Base-by-base conservation (phyloP, 2,797 vertebrate species). In the Podarcis siculus region DNA sequence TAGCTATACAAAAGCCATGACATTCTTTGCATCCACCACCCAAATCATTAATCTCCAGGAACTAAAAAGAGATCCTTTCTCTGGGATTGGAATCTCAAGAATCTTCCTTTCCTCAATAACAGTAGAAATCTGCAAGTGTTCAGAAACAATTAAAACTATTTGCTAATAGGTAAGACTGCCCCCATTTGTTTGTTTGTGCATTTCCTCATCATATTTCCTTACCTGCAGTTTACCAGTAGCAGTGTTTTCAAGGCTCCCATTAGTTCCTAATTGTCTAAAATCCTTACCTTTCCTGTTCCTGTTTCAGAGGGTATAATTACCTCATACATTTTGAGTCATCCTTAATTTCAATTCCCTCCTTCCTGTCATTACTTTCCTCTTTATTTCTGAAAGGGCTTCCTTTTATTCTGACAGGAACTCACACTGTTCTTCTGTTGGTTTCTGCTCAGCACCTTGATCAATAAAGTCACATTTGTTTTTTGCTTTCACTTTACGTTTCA, bases 191-290 rank as follows among this genome's bases (percentile, higher is more conserved):
- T 76, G 78, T 89, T 35, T 37, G 77, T 73, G 67, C 86, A 69
- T 86, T 93, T 0, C 5, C 87, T 64, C 89, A 87, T 87, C 49
- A 90, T 81, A 90, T 91, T 92, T 89, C 90, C 90, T 91, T 92
- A 89, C 86, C 90, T 90, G 80, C 83, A 82, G 87, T 94, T 89
- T 95, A 92, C 89, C 87, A 82, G 73, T 88, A 61, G 72, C 79
- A 79, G 45, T 89, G 89, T 88, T 86, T 83, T 42, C 61, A 88
- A 94, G 83, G 86, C 93, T 93, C 94, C 92, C 92, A 95, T 95
- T 94, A 93, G 87, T 90, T 89, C 82, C 89, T 94, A 94, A 93
- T 92, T 93, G 91, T 91, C 89, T 87, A 64, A 92, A 86, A 82
- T 89, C 91, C 39, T 80, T 84, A 45, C 66, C 61, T 89, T 81